These are phyloP conservation scores for Malurus splendens DNA, from an alignment of 2,797 vertebrate genomes.

Conservation along the genomic window DNA sequence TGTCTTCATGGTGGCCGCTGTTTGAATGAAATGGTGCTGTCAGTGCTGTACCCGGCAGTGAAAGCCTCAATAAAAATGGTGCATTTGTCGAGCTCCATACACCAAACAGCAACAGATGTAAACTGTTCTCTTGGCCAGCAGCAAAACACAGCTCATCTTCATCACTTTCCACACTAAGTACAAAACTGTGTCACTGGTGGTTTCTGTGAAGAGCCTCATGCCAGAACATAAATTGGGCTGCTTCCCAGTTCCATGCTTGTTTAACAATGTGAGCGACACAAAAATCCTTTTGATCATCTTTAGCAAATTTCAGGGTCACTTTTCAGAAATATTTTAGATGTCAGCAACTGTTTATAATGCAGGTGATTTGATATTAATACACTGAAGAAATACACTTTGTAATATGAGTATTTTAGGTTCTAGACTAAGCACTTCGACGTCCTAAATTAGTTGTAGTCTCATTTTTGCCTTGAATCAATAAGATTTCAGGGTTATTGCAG, in stretches of 20 bases:
- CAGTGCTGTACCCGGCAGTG: background rate
- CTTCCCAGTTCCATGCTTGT: background rate
- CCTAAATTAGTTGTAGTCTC: background rate
- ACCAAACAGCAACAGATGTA: background rate
- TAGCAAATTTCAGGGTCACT: background rate
- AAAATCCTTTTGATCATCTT: background rate
- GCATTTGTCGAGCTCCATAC: background rate
- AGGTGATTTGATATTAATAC: background rate
- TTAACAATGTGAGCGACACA: constrained; percentile 25
- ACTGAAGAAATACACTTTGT: background rate
- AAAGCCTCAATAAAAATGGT: constrained; percentile 45
- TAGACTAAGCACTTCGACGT: background rate
- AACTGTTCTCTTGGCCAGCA: background rate
- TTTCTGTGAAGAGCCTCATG: background rate
- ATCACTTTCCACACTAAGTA: background rate
- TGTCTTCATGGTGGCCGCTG: constrained; percentile 44
- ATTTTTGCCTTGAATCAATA: background rate
- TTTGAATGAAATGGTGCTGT: constrained; percentile 11
- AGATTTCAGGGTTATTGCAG: background rate
- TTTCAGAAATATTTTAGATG: background rate
- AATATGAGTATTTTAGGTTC: background rate
- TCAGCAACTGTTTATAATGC: background rate
- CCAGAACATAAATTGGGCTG: background rate
- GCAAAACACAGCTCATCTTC: constrained; percentile 7
- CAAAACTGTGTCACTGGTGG: background rate